Evolutionary conservation across 1,140 invertebrate species (phyloP), one percentile per base, ranked within the genome.

Genomic region (Euura saliciscinereae): DNA sequence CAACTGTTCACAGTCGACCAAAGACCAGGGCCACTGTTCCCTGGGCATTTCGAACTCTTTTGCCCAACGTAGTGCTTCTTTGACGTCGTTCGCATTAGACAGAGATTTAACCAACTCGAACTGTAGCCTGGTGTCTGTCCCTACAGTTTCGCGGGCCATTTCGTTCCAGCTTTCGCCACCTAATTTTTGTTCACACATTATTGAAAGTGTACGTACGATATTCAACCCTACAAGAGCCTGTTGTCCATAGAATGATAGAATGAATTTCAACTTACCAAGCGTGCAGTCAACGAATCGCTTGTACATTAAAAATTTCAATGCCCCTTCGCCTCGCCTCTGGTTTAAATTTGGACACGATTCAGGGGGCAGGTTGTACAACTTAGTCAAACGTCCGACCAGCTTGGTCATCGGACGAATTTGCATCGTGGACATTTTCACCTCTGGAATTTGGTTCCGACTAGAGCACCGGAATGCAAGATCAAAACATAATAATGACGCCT

Each of bases 131-230:
- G 78, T 65, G 71, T 90, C 85, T 69, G 88, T 82, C 42, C 86
- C 87, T n/a, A 92, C 85, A 11, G 91, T 90, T 82, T 93, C 91
- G 78, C 89, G 89, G 0, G 90, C 89, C 87, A 94, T 90, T 86
- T 94, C 93, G 74, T 90, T 88, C 86, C 90, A 93, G 76, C 91
- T 91, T 75, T 89, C 89, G 43, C 80, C 80, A 76, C 88, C 90
- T 91, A 66, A 68, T 59, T 64, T n/a, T 71, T 71, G 44, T 71
- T 11, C 65, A 75, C 13, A 45, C 46, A 77, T 74, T 44, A 70
- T 43, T 70, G 28, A 28, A 28, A 28, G 28, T 28, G 28, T 28
- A 28, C 28, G 28, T 70, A 51, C 68, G 11, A 43, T 2, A 76
- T 43, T 69, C 66, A 28, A 28, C 28, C 1, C 65, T 46, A 74